phyloP scores from a whole-genome alignment of 1,140 invertebrate species.

The Drosophila parabipectinata region DNA sequence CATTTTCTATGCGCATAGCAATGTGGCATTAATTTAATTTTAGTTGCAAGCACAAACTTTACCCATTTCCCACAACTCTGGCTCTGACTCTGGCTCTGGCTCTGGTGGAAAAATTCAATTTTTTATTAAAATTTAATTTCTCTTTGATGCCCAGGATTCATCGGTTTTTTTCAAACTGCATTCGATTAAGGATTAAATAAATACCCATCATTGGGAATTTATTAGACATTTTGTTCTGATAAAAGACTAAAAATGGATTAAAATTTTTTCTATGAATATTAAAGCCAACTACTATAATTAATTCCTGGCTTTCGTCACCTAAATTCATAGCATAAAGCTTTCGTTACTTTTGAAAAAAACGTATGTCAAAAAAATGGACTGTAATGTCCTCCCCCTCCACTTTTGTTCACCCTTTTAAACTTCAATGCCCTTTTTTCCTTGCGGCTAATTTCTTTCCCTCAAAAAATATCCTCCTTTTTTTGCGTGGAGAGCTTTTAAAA shows the following conservation, averaged over 20 bases:
- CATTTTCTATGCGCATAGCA: conserved; percentile 52
- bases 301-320: too few relatives aligned
- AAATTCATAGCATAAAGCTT: too few relatives aligned
- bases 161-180: conserved; percentile 6
- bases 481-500: background rate
- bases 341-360: too few relatives aligned
- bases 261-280: too few relatives aligned
- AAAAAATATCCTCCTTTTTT: background rate
- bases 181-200: conserved; percentile 16
- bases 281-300: too few relatives aligned
- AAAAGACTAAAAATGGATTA: background rate
- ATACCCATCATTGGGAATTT: background rate
- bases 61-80: conserved; percentile 5
- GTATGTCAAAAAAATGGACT: too few relatives aligned
- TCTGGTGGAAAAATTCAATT: conserved; percentile 10
- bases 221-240: background rate
- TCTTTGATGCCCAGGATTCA: background rate
- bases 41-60: conserved; percentile 35
- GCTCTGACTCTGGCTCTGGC: background rate
- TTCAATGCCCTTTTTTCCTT: background rate
- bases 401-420: background rate
- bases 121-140: conserved; percentile 17
- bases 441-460: background rate
- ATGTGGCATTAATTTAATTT: conserved; percentile 64
- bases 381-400: too few relatives aligned